Conservation (phyloP, 64 coral and sea anemone species). For the Astreopora myriophthalma region DNA sequence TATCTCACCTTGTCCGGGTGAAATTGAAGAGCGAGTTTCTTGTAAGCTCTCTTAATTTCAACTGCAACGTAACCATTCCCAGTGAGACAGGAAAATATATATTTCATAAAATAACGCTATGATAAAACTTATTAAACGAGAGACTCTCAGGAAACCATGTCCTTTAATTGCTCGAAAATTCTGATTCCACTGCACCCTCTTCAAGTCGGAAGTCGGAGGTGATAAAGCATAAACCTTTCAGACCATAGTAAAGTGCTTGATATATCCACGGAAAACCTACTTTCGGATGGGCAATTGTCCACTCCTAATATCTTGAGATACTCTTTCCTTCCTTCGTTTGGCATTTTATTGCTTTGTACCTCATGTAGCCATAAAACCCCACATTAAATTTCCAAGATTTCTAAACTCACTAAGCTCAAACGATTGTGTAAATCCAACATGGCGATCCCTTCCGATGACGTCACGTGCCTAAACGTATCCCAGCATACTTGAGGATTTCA, state of each 20-base stretch:
- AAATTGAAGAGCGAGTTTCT: conserved; percentile 88
- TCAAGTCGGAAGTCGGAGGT: conserved; percentile 30
- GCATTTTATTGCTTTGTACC: conserved; percentile 83
- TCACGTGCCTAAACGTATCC: conserved; percentile 86
- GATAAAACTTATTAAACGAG: neutral
- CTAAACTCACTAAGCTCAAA: conserved; percentile 62
- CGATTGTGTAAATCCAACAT: conserved; percentile 88
- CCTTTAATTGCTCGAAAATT: neutral
- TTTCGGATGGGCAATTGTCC: conserved; percentile 76
- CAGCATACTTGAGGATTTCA: neutral
- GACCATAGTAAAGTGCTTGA: conserved; percentile 3
- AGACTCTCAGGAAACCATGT: neutral
- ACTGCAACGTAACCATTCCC: conserved; percentile 68
- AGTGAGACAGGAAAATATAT: neutral
- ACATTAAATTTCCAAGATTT: conserved; percentile 49
- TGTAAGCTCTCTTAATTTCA: conserved; percentile 94
- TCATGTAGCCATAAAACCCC: conserved; percentile 82
- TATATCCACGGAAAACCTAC: conserved; percentile 64
- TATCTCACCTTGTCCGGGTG: conserved; percentile 89
- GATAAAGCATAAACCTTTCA: conserved; percentile 26
- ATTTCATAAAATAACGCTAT: neutral
- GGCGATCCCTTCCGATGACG: conserved; percentile 94
- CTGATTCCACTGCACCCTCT: neutral
- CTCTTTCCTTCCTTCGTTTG: conserved; percentile 94
- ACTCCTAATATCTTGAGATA: conserved; percentile 82